A percentile compares a stretch with the other conserved stretches of the same genome.
These are phyloP conservation scores for Solen grandis DNA, from an alignment of 1,140 invertebrate genomes.

Conservation along the genomic window DNA sequence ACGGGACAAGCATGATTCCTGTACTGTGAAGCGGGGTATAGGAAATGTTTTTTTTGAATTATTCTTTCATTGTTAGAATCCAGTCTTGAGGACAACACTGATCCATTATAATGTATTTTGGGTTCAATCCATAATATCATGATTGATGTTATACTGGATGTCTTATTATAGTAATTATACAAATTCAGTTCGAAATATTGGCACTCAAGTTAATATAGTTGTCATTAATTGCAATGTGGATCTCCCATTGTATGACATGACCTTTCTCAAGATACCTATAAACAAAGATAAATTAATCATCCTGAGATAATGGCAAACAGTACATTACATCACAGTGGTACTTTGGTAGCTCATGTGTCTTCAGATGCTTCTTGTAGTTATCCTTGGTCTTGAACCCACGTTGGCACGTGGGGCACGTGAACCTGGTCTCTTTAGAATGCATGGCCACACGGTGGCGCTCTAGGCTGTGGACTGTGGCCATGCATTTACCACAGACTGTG, in stretches of 20 bases:
- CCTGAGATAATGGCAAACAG: not conserved
- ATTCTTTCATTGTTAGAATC: too few relatives aligned
- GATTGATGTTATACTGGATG: too few relatives aligned
- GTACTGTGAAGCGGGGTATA: too few relatives aligned
- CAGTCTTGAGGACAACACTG: too few relatives aligned
- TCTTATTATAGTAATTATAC: too few relatives aligned
- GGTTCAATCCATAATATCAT: too few relatives aligned
- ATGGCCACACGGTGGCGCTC: slow-evolving; percentile 35
- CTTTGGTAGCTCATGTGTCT: slow-evolving; percentile 48
- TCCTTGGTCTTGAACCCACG: slow-evolving; percentile 46
- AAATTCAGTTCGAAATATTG: not conserved
- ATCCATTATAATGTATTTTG: too few relatives aligned
- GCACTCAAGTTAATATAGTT: not conserved
- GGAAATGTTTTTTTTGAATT: too few relatives aligned
- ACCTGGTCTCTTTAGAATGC: slow-evolving; percentile 39
- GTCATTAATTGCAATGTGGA: not conserved
- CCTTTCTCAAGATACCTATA: not conserved
- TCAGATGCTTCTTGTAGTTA: slow-evolving; percentile 42
- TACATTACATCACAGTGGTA: slow-evolving; percentile 45
- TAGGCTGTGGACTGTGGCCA: slow-evolving; percentile 36
- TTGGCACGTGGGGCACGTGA: slow-evolving; percentile 20
- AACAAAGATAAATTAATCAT: not conserved
- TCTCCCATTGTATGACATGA: not conserved
- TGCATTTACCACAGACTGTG: slow-evolving; percentile 49
- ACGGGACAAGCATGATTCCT: too few relatives aligned